These are phyloP conservation scores for Lasioglossum oenotherae DNA, from an alignment of 2,888 invertebrate genomes.

Conservation along the genomic window DNA sequence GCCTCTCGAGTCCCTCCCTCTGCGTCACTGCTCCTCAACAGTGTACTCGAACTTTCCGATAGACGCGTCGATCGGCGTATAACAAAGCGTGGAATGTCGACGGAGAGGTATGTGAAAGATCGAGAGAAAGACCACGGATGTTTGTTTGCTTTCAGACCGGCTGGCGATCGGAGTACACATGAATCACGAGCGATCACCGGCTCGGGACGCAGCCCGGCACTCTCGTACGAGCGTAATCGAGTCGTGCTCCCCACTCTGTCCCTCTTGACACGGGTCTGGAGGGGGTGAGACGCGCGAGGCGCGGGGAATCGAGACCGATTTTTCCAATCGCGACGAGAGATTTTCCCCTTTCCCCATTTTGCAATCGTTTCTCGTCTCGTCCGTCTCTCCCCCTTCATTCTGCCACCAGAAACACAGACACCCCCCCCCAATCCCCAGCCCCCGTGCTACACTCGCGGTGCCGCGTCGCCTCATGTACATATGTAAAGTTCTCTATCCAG, in stretches of 20 bases:
- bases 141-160: constrained; percentile 90
- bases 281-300: constrained; percentile 37
- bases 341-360: background rate
- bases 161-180: constrained; percentile 97
- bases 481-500: constrained; percentile 79
- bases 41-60: background rate
- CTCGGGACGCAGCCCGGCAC: constrained; percentile 81
- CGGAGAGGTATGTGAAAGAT: background rate
- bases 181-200: constrained; percentile 88
- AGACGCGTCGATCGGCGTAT: background rate
- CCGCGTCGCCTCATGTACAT: constrained; percentile 75
- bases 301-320: constrained; percentile 5
- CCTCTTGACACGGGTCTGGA: constrained; percentile 11
- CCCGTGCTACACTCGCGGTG: constrained; percentile 5
- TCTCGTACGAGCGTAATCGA: constrained; percentile 72
- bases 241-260: constrained; percentile 50
- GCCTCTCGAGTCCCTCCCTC: background rate
- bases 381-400: background rate
- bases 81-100: background rate
- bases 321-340: background rate
- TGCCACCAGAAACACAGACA: background rate
- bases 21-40: background rate
- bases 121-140: constrained; percentile 19
- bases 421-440: background rate
- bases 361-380: background rate